phyloP scores from a whole-genome alignment of 1,140 invertebrate genomes.

The Drosophila sproati region DNA sequence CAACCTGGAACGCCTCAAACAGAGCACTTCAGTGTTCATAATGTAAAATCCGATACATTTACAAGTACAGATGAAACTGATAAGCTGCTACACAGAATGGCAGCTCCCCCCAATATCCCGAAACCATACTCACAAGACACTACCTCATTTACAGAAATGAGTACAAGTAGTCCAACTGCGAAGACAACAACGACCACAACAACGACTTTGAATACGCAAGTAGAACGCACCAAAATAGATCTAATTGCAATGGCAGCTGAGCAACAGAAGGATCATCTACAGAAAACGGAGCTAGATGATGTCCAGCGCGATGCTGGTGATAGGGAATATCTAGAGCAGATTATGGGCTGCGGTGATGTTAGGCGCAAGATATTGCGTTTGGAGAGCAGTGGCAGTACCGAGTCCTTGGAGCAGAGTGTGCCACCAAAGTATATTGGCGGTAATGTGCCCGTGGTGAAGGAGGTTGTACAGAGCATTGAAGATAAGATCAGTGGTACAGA shows the following conservation, averaged over 20 bases:
- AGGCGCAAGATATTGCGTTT: constrained; percentile 73
- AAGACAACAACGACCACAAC: constrained; percentile 56
- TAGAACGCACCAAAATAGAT: constrained; percentile 71
- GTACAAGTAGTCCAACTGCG: constrained; percentile 80
- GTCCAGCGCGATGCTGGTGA: constrained; percentile 52
- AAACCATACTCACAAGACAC: constrained; percentile 76
- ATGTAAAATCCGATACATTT: constrained; percentile 77
- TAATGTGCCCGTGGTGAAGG: constrained; percentile 67
- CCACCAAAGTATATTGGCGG: constrained; percentile 65
- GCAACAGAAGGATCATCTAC: constrained; percentile 6
- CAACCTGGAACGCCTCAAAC: constrained; percentile 72
- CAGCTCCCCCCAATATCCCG: constrained; percentile 53
- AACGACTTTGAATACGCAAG: constrained; percentile 53
- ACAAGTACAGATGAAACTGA: constrained; percentile 81
- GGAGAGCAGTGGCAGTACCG: constrained; percentile 68
- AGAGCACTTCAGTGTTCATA: constrained; percentile 84
- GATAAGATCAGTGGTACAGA: constrained; percentile 61
- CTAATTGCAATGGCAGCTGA: constrained; percentile 30
- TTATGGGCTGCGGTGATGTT: constrained; percentile 76
- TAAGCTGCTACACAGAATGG: constrained; percentile 81
- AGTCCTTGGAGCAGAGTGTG: constrained; percentile 48
- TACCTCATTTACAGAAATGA: constrained; percentile 85
- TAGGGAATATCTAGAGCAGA: constrained; percentile 76
- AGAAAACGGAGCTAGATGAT: constrained; percentile 35
- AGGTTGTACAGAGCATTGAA: constrained; percentile 77